Base-by-base conservation (phyloP, 2,113 vertebrate species). In the Apus apus region DNA sequence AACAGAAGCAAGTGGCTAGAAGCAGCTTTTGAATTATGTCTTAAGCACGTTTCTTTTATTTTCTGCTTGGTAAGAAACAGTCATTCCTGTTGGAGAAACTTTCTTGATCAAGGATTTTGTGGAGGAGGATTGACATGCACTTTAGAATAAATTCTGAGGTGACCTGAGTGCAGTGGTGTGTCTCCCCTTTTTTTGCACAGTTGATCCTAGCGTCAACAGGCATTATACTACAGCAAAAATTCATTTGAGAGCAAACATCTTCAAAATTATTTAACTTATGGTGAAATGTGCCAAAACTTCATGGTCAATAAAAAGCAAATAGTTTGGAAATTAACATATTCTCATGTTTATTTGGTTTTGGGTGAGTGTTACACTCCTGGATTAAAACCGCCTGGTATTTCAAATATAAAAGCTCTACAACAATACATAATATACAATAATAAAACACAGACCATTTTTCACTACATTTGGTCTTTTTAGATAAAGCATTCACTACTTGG, bases 251-350 rank as follows among this genome's bases (percentile, higher is more conserved):
- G 66, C 85, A 77, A 89, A 3, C 50, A 15, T 85, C 68, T 67
- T 94, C 66, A 76, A 87, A 95, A 78, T 80, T 67, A 66, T 27
- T 93, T 91, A 23, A 53, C 51, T 92, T 86, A 56, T 86, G 74
- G 36, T n/a, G 50, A 90, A 64, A 72, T 46, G 45, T 92, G 85
- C 85, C 83, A 84, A 75, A 88, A 60, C 36, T 81, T 88, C 79
- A 68, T 72, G 85, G 89, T 88, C 85, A 90, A 32, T 94, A 87
- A 94, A 91, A 94, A 93, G 30, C 53, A 90, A 94, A 87, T 75
- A 45, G 72, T 84, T 90, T 77, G 76, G 88, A 95, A 96, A 62
- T 68, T 45, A 90, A 26, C 6, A 0, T 80, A 16, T 92, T 94
- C 85, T 95, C 60, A 54, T 71, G 56, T 94, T 94, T 87, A 30